Base-by-base conservation (phyloP, 37 sponge, comb jelly and placozoan genomes). In the Theonella swinhoei region DNA sequence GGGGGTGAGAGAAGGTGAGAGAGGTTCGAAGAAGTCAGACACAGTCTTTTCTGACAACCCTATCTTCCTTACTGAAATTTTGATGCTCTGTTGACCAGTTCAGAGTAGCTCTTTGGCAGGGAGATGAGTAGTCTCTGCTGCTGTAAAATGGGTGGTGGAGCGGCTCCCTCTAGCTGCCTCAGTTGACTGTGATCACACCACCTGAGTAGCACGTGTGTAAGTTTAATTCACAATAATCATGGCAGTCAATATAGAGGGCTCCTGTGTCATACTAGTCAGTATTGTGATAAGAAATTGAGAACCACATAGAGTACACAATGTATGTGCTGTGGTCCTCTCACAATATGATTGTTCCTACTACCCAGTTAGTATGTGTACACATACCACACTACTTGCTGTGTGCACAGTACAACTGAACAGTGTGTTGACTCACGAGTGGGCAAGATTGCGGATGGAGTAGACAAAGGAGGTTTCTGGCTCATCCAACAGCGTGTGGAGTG, bases 31-130 rank as follows among this genome's bases (percentile, higher is more conserved):
- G 60, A 58, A 20, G 60, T 19, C 60, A 58, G 60, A 19, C 60
- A 58, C 19, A 19, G 60, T 58, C 60, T 58, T 20, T 58, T 9
- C 9, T 14, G 68, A 19, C 24, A 25, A 19, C 30, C 24, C 8
- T 25, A 9, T 67, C 43, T 39, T 20, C 9, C 85, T 75, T 34
- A 93, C 93, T 67, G 64, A 70, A 85, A 93, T 0, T 37, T n/a
- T 24, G 93, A 76, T 20, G 86, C 86, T 25, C 24, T 42, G 40
- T 88, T 88, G 25, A 93, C 65, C 5, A 93, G 78, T 23, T 81
- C 89, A 1, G 82, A 64, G 36, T 78, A 93, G 61, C 71, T 28
- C 0, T 81, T 9, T 11, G 93, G 93, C 20, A 93, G 86, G 20
- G 70, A 29, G 19, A 88, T 34, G 28, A 88, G 76, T 28, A 66